These are phyloP conservation scores for Geococcyx californianus DNA, from an alignment of 2,113 vertebrate genomes.

Conservation along the genomic window DNA sequence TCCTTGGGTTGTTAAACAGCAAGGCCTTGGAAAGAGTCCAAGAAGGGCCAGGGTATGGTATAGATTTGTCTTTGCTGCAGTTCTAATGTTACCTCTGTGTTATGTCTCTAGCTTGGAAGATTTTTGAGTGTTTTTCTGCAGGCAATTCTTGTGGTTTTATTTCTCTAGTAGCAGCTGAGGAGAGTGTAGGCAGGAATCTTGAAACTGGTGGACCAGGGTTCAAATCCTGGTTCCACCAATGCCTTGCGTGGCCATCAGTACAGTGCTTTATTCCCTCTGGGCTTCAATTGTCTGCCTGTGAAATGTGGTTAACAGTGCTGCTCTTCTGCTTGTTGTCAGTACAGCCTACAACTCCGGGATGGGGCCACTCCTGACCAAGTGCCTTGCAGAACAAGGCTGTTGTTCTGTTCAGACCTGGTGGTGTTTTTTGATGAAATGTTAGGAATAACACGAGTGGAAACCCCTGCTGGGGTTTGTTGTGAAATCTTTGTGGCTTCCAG, in stretches of 20 bases:
- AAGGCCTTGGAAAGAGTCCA: neutral
- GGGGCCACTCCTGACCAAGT: neutral
- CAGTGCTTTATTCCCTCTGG: neutral
- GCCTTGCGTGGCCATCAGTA: neutral
- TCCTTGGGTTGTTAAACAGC: neutral
- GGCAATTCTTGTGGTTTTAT: neutral
- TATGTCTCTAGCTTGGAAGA: neutral
- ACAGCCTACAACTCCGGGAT: neutral
- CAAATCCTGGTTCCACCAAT: neutral
- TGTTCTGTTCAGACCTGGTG: neutral
- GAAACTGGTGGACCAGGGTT: accelerated
- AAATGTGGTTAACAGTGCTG: neutral
- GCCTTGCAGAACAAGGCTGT: neutral
- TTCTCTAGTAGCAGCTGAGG: neutral
- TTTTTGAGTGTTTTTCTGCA: neutral
- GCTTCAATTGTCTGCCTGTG: neutral
- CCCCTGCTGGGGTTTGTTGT: neutral
- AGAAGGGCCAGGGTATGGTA: neutral
- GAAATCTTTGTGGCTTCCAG: neutral
- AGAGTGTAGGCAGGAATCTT: neutral
- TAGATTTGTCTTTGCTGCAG: neutral
- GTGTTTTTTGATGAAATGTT: neutral
- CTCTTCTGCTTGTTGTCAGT: neutral
- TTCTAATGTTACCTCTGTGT: neutral
- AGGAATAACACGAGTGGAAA: neutral